These are phyloP conservation scores for Atopsyche davidsoni DNA, from an alignment of 1,140 invertebrate genomes.

Conservation along the genomic window DNA sequence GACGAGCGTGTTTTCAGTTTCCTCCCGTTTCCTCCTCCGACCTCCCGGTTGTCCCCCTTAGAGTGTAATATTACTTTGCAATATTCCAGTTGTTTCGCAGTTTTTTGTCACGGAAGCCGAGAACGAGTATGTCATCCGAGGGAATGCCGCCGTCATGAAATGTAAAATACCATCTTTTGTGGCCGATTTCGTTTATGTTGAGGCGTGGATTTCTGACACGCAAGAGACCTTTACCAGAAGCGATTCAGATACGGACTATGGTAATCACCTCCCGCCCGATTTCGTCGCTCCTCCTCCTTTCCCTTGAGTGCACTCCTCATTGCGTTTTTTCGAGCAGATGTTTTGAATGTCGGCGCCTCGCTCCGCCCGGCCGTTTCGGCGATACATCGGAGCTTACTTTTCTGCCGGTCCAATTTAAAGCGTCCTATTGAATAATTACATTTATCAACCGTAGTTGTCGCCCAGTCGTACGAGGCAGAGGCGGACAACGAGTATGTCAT, in stretches of 20 bases:
- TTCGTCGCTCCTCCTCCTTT: conserved; percentile 15
- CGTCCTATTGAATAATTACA: conserved; percentile 9
- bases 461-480: conserved; percentile 74
- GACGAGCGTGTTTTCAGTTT: conserved; percentile 21
- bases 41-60: not conserved
- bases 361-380: not conserved
- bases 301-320: conserved; percentile 6
- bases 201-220: conserved; percentile 77
- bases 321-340: conserved; percentile 8
- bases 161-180: conserved; percentile 93
- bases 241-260: conserved; percentile 45
- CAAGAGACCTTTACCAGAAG: conserved; percentile 61
- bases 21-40: not conserved
- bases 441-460: conserved; percentile 57
- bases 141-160: conserved; percentile 85
- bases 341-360: not conserved
- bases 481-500: conserved; percentile 84
- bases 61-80: not conserved
- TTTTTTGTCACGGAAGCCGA: conserved; percentile 85
- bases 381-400: not conserved
- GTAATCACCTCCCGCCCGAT: conserved; percentile 33
- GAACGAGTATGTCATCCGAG: conserved; percentile 90
- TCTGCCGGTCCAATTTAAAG: not conserved
- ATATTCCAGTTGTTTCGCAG: conserved; percentile 71
- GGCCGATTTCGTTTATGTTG: conserved; percentile 83